Evolutionary conservation across 2,888 invertebrate genomes (phyloP).

Genomic region (Trichogramma evanescens): DNA sequence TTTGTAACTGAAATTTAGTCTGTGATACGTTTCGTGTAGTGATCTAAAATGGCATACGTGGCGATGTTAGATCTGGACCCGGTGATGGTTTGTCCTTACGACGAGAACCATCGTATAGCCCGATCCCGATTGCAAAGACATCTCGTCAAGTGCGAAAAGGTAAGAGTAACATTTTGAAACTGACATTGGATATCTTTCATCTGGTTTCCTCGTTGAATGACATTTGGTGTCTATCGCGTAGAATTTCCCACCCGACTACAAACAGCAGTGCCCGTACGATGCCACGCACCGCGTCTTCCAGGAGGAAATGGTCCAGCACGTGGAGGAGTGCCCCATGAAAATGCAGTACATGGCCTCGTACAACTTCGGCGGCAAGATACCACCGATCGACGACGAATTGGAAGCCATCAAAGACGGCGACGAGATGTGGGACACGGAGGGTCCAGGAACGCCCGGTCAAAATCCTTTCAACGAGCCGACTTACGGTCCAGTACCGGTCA

Average conservation of each 20-base stretch:
- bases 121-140: slow-evolving; percentile 37
- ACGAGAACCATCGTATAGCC: slow-evolving; percentile 33
- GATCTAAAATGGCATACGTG: slow-evolving; percentile 4
- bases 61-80: slow-evolving; percentile 14
- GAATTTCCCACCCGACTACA: slow-evolving; percentile 37
- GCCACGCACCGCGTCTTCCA: slow-evolving; percentile 37
- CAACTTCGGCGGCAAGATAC: background rate
- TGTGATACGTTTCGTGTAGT: no score
- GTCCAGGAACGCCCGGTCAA: background rate
- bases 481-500: slow-evolving; percentile 3
- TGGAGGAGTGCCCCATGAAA: slow-evolving; percentile 30
- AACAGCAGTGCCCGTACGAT: slow-evolving; percentile 39
- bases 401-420: slow-evolving; percentile 26
- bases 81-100: slow-evolving; percentile 35
- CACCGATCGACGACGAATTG: slow-evolving; percentile 13
- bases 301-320: slow-evolving; percentile 33
- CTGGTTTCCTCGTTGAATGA: no score
- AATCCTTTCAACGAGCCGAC: slow-evolving; percentile 5
- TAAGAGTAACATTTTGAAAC: slow-evolving; percentile 19
- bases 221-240: slow-evolving; percentile 8
- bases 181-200: no score
- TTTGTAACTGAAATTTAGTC: no score
- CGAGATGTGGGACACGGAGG: slow-evolving; percentile 32
- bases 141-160: slow-evolving; percentile 41
- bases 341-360: background rate